These are phyloP conservation scores for Chrysopilus asiliformis DNA, from an alignment of 2,888 invertebrate species.

Conservation along the genomic window DNA sequence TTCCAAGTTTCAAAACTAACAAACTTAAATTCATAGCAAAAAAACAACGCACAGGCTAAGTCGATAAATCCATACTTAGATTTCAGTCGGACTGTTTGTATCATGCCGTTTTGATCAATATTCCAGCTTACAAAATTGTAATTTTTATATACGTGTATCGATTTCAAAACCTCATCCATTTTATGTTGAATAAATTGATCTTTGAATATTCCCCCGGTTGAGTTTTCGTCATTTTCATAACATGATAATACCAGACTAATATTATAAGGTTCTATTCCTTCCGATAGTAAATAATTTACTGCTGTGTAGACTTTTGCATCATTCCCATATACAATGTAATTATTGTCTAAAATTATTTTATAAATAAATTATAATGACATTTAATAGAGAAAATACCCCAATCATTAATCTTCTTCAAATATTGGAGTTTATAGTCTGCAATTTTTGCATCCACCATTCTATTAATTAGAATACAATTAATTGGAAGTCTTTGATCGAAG, in stretches of 20 bases:
- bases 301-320: conserved; percentile 38
- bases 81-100: conserved; percentile 20
- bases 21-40: conserved; percentile 25
- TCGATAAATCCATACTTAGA: conserved; percentile 17
- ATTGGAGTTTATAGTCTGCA: conserved; percentile 2
- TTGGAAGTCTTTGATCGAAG: conserved; percentile 30
- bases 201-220: conserved; percentile 19
- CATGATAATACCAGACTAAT: conserved; percentile 35
- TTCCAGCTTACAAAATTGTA: conserved; percentile 27
- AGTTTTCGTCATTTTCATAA: conserved; percentile 13
- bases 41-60: conserved; percentile 24
- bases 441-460: conserved; percentile 39
- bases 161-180: conserved; percentile 19
- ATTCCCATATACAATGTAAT: conserved; percentile 39
- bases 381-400: neutral
- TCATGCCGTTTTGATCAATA: conserved; percentile 20
- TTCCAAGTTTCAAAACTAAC: conserved; percentile 23
- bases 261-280: conserved; percentile 34
- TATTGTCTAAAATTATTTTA: conserved; percentile 7
- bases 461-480: conserved; percentile 50
- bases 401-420: neutral
- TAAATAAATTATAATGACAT: neutral
- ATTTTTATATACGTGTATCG: conserved; percentile 22
- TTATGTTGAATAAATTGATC: conserved; percentile 19
- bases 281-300: conserved; percentile 35